phyloP scores from a whole-genome alignment of 2,888 invertebrate species.

The Chymomyza caudatula region DNA sequence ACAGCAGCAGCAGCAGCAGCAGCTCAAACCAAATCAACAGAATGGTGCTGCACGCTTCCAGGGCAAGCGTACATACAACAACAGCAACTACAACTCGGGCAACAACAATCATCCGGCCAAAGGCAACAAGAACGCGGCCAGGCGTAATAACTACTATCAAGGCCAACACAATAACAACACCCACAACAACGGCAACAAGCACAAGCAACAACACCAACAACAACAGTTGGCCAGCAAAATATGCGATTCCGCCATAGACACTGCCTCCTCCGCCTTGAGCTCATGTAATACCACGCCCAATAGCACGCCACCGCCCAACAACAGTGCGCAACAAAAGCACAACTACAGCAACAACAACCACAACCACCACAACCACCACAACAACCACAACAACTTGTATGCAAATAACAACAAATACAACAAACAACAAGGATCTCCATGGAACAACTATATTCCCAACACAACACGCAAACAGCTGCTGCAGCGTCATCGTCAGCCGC shows the following conservation, averaged over 20 bases:
- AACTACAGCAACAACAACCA: slow-evolving; percentile 15
- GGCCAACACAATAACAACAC: slow-evolving; percentile 3
- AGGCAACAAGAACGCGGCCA: too few species aligned
- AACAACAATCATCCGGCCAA: slow-evolving; percentile 13
- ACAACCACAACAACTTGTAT: too few species aligned
- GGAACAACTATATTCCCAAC: not conserved
- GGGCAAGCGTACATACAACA: slow-evolving; percentile 5
- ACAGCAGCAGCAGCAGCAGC: slow-evolving; percentile 16
- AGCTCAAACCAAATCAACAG: slow-evolving; percentile 29
- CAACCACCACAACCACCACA: not conserved
- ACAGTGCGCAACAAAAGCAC: slow-evolving; percentile 32
- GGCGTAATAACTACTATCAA: too few species aligned
- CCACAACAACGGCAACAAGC: not conserved
- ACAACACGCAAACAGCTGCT: not conserved
- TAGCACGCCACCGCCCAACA: slow-evolving; percentile 58
- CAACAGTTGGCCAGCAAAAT: not conserved
- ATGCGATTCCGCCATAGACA: not conserved
- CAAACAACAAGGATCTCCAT: not conserved
- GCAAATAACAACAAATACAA: not conserved
- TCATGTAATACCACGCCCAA: slow-evolving; percentile 69
- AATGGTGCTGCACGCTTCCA: not conserved
- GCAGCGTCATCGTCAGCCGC: not conserved
- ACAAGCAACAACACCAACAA: slow-evolving; percentile 15
- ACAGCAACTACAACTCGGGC: not conserved
- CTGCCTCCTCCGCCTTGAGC: slow-evolving; percentile 57